Evolutionary conservation across 2,797 vertebrate genomes (phyloP), one percentile per base, ranked within the genome.

Genomic region (Amphiprion clarkii): DNA sequence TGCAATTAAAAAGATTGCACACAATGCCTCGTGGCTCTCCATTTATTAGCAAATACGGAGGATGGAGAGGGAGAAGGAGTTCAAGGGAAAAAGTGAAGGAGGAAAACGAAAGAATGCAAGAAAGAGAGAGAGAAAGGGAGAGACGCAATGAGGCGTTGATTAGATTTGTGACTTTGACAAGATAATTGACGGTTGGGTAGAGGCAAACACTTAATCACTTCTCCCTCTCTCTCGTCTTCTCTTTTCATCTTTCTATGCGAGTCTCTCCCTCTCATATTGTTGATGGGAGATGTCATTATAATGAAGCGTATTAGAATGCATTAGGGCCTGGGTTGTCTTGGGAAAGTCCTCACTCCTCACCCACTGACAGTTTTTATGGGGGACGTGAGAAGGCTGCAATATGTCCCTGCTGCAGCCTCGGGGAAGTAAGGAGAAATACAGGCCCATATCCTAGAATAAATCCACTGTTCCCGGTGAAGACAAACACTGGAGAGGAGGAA

Each of bases 161-260:
- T 95, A 93, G 92, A 94, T 93, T 90, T 92, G 91, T 92, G 92
- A 95, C 92, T 93, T 93, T 94, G 94, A 95, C 93, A 93, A 93
- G 93, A 93, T 95, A 95, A 95, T 94, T 95, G 94, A 94, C 77
- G 86, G 90, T 91, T 93, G 76, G 89, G 84, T 88, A 84, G 88
- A 94, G 84, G 87, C 86, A 92, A 93, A 93, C 85, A 89, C 90
- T 94, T 93, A 90, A 95, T 94, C 91, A 92, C 92, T 93, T 88
- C 84, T 84, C 74, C 49, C 67, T 59, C 74, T 74, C 76, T 63
- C 67, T 65, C 59, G 65, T 65, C 72, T 75, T 69, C 67, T 86
- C 76, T 83, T 78, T 84, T 70, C 61, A 77, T 83, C 75, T 71
- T 79, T 81, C 78, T 29, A 23, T 58, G 73, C 0, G 33, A 83